These are phyloP conservation scores for Enteromius argenteus DNA, from an alignment of 2,797 vertebrate species.

Conservation along the genomic window DNA sequence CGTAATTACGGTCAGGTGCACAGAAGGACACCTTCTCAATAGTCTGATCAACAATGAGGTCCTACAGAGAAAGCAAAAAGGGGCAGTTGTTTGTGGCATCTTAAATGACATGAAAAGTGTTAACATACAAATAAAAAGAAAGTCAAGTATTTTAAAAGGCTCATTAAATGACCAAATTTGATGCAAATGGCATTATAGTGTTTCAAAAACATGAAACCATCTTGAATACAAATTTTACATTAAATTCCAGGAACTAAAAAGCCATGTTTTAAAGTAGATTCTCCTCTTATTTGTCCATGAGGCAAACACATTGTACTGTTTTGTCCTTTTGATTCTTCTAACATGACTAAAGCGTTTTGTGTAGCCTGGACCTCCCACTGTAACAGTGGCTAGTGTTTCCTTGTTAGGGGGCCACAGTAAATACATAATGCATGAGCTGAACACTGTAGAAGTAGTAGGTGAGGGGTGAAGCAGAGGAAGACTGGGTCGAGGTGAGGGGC, in stretches of 20 bases:
- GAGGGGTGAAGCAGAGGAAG: constrained; percentile 55
- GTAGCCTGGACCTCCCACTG: constrained; percentile 19
- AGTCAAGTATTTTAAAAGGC: not conserved
- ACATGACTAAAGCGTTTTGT: constrained; percentile 32
- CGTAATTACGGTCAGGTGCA: constrained; percentile 91
- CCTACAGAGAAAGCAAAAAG: constrained; percentile 71
- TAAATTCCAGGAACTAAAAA: not conserved
- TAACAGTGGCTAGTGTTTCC: constrained; percentile 46
- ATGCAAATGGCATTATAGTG: not conserved
- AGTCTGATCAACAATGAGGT: constrained; percentile 94
- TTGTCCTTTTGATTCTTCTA: constrained; percentile 22
- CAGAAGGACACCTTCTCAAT: constrained; percentile 96
- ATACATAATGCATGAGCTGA: constrained; percentile 45
- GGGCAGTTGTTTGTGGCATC: not conserved
- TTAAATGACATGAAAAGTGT: not conserved
- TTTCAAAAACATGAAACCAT: not conserved
- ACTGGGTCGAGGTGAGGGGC: constrained; percentile 64
- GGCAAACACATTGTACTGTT: not conserved
- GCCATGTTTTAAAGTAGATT: not conserved
- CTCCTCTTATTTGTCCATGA: not conserved
- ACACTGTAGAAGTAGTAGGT: constrained; percentile 53
- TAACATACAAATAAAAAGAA: not conserved
- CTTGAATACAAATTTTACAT: not conserved
- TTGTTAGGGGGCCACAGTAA: constrained; percentile 28
- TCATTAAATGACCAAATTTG: not conserved